phyloP scores from a whole-genome alignment of 2,797 vertebrate species.

The Zenarchopterus dispar region DNA sequence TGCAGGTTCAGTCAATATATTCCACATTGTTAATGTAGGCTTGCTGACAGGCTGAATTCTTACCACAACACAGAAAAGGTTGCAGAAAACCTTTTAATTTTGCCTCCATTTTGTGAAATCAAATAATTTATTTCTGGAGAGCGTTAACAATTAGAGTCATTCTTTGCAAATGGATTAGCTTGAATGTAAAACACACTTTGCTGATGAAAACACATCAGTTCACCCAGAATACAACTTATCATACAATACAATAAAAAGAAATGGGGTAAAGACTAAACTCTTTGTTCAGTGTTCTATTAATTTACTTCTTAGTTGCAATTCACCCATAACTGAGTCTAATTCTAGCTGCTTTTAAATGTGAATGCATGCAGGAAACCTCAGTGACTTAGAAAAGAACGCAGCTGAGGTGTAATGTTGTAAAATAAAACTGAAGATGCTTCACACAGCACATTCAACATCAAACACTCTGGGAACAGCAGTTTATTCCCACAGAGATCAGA shows the following conservation, averaged over 20 bases:
- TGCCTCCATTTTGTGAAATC: neutral
- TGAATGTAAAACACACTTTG: neutral
- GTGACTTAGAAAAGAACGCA: neutral
- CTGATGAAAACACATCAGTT: neutral
- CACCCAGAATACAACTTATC: neutral
- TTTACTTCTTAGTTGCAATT: neutral
- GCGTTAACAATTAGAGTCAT: neutral
- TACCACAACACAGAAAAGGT: neutral
- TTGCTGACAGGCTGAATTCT: neutral
- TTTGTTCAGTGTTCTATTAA: neutral
- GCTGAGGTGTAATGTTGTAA: neutral
- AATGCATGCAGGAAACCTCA: neutral
- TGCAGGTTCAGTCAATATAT: slow-evolving; percentile 21
- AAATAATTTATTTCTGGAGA: neutral
- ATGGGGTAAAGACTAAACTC: neutral
- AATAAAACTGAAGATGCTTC: slow-evolving; percentile 4
- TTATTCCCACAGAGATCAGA: slow-evolving; percentile 31
- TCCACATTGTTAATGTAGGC: slow-evolving; percentile 15
- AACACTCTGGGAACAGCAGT: neutral
- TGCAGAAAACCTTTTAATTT: neutral
- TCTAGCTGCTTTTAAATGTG: neutral
- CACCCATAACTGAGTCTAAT: neutral
- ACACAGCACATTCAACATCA: slow-evolving; percentile 4
- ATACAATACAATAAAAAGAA: neutral
- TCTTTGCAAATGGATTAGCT: neutral